phyloP scores from a whole-genome alignment of 1,140 invertebrate genomes.

The Mesaphorura yosii region DNA sequence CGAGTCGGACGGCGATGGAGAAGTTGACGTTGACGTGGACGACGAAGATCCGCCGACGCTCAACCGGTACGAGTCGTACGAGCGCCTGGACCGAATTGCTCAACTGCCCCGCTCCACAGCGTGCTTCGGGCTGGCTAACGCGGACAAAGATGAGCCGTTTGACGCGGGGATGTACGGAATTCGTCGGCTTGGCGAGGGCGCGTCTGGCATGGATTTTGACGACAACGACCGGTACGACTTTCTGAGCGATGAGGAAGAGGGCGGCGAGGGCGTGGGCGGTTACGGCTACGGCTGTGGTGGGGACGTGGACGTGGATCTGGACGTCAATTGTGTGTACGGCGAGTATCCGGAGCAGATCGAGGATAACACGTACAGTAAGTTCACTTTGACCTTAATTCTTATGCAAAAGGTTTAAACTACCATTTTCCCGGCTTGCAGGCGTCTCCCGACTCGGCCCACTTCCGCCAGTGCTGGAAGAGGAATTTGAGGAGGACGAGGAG shows the following conservation, averaged over 20 bases:
- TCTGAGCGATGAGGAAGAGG: slow-evolving; percentile 28
- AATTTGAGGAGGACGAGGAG: slow-evolving; percentile 29
- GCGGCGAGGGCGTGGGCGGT: slow-evolving; percentile 18
- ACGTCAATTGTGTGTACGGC: no score
- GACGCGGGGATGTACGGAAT: no score
- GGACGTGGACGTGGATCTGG: slow-evolving; percentile 30
- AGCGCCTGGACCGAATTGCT: slow-evolving; percentile 30
- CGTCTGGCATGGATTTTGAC: no score
- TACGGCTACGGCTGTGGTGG: slow-evolving; percentile 29
- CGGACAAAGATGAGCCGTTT: no score
- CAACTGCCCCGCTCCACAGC: no score
- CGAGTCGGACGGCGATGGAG: slow-evolving; percentile 28
- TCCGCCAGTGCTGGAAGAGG: slow-evolving; percentile 26
- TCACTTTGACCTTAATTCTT: background rate
- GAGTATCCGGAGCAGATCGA: slow-evolving; percentile 30
- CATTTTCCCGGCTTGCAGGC: slow-evolving; percentile 10
- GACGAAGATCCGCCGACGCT: slow-evolving; percentile 28
- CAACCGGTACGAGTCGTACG: slow-evolving; percentile 30
- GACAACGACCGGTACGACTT: no score
- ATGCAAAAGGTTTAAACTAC: background rate
- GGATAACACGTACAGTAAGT: slow-evolving; percentile 31
- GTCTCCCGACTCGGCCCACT: slow-evolving; percentile 26
- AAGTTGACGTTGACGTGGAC: slow-evolving; percentile 23
- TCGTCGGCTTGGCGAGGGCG: no score
- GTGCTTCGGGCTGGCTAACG: no score